A percentile compares a stretch with the other conserved stretches of the same genome.
These are phyloP conservation scores for Gallinago solitaria DNA, from an alignment of 2,797 vertebrate genomes.

Conservation along the genomic window DNA sequence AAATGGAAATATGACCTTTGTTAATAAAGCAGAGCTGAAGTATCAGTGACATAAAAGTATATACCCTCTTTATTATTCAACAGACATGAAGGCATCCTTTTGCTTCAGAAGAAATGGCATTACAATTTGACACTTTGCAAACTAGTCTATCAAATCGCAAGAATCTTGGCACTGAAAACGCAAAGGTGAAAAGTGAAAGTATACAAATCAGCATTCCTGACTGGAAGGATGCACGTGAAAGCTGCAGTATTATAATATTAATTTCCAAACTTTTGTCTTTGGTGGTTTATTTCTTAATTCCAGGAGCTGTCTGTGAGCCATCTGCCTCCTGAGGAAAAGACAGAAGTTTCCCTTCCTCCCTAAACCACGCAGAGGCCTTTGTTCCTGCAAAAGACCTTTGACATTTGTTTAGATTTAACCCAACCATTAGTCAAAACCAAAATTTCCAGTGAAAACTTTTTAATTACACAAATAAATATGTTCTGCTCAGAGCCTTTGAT, in stretches of 20 bases:
- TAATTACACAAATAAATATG: neutral
- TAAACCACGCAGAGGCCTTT: neutral
- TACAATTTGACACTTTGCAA: neutral
- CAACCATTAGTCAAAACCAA: neutral
- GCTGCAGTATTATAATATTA: neutral
- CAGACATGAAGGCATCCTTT: conserved; percentile 12
- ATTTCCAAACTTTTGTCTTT: neutral
- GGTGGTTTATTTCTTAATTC: neutral
- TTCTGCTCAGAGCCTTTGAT: conserved; percentile 3
- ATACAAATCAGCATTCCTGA: neutral
- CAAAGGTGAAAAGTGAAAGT: neutral
- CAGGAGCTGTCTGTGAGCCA: neutral
- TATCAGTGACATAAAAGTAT: neutral
- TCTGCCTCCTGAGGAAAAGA: neutral
- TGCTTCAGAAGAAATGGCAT: neutral
- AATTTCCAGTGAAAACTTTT: neutral
- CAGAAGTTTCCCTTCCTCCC: neutral
- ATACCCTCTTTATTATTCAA: neutral
- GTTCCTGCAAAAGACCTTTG: neutral
- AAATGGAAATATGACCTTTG: conserved; percentile 62
- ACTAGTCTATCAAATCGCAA: neutral
- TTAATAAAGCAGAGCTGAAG: conserved; percentile 41
- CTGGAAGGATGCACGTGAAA: neutral
- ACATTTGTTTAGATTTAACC: neutral
- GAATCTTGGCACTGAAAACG: neutral